Base-by-base conservation (phyloP, 1,140 invertebrate species). In the Cephus cinctus region DNA sequence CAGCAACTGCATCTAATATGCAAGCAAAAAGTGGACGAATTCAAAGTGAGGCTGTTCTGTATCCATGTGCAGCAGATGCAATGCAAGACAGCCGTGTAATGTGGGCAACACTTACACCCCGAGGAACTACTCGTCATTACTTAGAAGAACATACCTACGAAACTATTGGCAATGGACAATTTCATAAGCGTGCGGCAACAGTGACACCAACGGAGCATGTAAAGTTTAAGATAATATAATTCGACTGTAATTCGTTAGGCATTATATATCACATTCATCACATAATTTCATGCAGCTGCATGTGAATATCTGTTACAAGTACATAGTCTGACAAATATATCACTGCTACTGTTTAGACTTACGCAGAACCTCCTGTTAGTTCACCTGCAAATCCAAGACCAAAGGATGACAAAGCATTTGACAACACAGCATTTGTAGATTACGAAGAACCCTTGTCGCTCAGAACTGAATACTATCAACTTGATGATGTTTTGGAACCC, bases 61-160 rank as follows among this genome's bases (percentile, higher is more conserved):
- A 81, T 54, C 79, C 79, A 2, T 75, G 73, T 23, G 52, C 63
- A 0, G 49, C 71, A 1, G 80, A 76, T 58, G 65, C 58, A 61
- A 73, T 66, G 64, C 77, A 65, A 63, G 82, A 86, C 63, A 83
- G 83, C 4, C 74, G 86, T n/a, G 84, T 89, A 12, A 81, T 92
- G 18, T 92, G 89, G 89, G 89, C 90, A 1, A 88, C 89, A 0
- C 71, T 92, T 5, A 91, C 89, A 3, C 89, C 90, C 0, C 78
- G 88, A 12, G 89, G 89, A 14, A 90, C 88, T 0, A 74, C 79
- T 79, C 41, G 73, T 38, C 78, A 80, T 27, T 78, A 78, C 44
- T 67, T 78, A 15, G 82, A 86, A 42, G 86, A 87, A 54, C 85
- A 87, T 22, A 86, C 87, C 56, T 89, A 89, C 62, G 87, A 89